Conservation (phyloP, 2,113 vertebrate species). For the Tonatia bakeri region DNA sequence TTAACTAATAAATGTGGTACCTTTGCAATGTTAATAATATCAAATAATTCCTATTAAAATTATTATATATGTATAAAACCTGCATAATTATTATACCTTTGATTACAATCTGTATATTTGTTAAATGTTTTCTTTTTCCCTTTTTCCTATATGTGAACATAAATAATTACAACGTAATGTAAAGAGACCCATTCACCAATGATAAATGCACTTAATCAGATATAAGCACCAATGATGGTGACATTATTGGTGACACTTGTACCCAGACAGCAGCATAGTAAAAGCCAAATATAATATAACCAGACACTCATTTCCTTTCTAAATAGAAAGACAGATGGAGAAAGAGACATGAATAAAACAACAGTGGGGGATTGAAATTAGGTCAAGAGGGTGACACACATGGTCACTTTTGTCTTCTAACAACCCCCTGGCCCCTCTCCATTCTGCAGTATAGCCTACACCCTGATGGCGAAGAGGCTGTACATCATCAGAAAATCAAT, state of each 20-base stretch:
- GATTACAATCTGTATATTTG: not conserved
- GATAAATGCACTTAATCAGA: not conserved
- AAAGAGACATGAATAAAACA: not conserved
- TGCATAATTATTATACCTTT: not conserved
- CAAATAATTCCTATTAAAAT: not conserved
- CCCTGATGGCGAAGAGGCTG: not conserved
- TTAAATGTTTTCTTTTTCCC: not conserved
- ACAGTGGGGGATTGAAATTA: not conserved
- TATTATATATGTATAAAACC: not conserved
- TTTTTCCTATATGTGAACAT: not conserved
- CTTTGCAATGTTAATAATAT: not conserved
- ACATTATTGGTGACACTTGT: not conserved
- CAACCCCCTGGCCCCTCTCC: not conserved
- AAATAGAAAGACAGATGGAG: not conserved
- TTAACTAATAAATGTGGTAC: not conserved
- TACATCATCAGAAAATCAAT: constrained; percentile 41
- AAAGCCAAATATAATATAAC: not conserved
- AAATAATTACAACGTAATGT: not conserved
- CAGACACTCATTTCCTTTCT: not conserved
- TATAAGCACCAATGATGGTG: constrained; percentile 12
- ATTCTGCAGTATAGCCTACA: not conserved
- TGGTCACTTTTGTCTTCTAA: not conserved
- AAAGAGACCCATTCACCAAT: not conserved
- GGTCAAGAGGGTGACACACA: not conserved
- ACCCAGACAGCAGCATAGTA: not conserved